phyloP scores from a whole-genome alignment of 2,888 invertebrate species.

The Sinotaia quadrata region DNA sequence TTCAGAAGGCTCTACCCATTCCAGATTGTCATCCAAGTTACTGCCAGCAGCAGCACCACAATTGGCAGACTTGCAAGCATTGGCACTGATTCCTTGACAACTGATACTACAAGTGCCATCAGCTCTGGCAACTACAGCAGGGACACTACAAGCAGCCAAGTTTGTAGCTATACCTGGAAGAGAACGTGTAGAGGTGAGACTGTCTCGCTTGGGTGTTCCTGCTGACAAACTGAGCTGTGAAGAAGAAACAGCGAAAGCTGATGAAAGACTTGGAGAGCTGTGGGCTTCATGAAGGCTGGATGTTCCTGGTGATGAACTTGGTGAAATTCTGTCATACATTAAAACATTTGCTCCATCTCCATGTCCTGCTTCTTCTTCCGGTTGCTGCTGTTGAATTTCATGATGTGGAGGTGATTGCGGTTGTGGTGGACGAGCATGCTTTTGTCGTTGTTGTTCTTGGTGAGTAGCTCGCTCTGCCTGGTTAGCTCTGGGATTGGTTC shows the following conservation, averaged over 20 bases:
- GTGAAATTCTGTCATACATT: not conserved
- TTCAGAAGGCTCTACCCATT: not conserved
- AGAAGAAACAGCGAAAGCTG: not conserved
- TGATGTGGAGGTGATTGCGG: conserved; percentile 7
- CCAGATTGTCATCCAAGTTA: conserved; percentile 17
- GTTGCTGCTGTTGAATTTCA: conserved; percentile 1
- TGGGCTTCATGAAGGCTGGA: conserved; percentile 18
- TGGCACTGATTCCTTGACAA: conserved; percentile 27
- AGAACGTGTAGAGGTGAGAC: conserved; percentile 21
- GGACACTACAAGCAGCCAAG: conserved; percentile 12
- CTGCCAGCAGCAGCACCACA: conserved; percentile 24
- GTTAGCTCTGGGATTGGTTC: conserved; percentile 26
- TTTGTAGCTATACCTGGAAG: conserved; percentile 22
- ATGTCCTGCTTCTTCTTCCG: not conserved
- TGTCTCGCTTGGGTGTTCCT: conserved; percentile 14
- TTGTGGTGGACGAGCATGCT: not conserved
- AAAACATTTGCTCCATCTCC: not conserved
- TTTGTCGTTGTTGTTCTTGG: conserved; percentile 10
- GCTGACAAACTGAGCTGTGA: not conserved
- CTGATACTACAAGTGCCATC: not conserved
- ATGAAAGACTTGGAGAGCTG: conserved; percentile 15
- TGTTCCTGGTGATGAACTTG: not conserved
- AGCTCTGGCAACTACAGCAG: conserved; percentile 7
- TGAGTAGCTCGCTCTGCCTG: conserved; percentile 17
- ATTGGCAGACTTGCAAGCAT: conserved; percentile 34